Percentiles rank a stretch among this genome's conserved stretches.
Evolutionary conservation across 2,113 vertebrate genomes (phyloP).

Genomic region (pig (Sus scrofa)): DNA sequence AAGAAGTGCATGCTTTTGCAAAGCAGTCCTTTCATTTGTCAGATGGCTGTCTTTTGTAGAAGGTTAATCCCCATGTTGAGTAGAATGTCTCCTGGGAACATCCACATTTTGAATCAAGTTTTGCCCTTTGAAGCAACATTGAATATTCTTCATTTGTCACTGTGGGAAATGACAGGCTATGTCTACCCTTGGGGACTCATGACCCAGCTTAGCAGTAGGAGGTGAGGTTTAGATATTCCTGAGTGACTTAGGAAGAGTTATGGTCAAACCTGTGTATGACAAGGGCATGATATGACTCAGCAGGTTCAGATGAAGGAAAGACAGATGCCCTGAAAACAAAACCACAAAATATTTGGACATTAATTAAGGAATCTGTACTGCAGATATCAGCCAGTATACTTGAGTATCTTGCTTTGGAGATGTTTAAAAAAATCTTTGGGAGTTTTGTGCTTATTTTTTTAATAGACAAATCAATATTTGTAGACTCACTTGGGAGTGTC

Average conservation of each 20-base stretch:
- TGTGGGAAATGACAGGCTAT: conserved; percentile 16
- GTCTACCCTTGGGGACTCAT: conserved; percentile 35
- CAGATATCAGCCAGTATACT: neutral
- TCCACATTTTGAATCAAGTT: conserved; percentile 32
- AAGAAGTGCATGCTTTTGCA: neutral
- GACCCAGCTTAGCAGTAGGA: conserved; percentile 39
- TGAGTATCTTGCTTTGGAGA: neutral
- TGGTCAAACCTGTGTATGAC: neutral
- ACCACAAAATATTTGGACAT: neutral
- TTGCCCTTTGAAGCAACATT: conserved; percentile 28
- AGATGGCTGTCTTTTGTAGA: neutral
- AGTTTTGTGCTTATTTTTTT: neutral
- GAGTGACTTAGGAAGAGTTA: neutral
- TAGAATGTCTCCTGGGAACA: neutral
- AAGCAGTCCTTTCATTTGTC: neutral
- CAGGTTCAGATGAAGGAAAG: conserved; percentile 9
- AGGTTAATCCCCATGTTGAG: conserved; percentile 16
- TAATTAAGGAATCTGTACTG: neutral
- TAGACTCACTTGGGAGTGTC: neutral
- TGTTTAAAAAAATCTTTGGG: neutral
- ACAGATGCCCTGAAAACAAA: neutral
- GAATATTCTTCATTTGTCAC: conserved; percentile 46
- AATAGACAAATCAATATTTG: neutral
- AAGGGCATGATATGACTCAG: conserved; percentile 29
- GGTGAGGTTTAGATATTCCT: neutral